Base-by-base conservation (phyloP, 2,797 vertebrate species). In the Coilia nasus region DNA sequence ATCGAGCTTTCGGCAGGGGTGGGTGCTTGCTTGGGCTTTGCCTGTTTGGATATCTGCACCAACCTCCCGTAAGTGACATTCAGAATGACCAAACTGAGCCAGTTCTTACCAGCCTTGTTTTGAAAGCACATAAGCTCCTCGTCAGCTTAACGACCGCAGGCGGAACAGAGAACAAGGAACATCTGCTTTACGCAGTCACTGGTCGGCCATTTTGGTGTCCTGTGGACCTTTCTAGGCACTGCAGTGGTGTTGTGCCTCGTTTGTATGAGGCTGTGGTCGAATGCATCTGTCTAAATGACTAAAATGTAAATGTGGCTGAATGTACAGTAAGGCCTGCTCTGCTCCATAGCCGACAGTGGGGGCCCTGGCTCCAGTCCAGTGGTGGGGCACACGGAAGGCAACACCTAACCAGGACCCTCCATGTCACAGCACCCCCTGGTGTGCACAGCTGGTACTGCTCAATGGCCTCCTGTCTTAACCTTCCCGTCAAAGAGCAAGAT, bases 371-470 rank as follows among this genome's bases (percentile, higher is more conserved):
- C 15, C 21, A 21, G 31, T 6, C 31, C 71, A 78, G 35, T 2
- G 7, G 1, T 41, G 64, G 64, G 28, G 25, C 23, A 28, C 60
- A 64, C 19, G 9, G 19, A 7, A 78, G 71, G 41, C 67, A 75
- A 54, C 31, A 75, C 28, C 28, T 41, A 62, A 44, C 25, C 54
- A 11, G 47, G 47, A 47, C 31, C 25, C 28, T 14, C 2, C 80
- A 21, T 47, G 23, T 88, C 82, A 87, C 12, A 86, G 62, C 71
- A 81, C 87, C 90, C 75, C 87, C 90, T 91, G 90, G 87, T 90
- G 88, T 71, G 25, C 44, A 31, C n/a, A 25, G 50, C 0, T 71
- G 41, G 57, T 86, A 88, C 75, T 85, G 62, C 84, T 15, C 59
- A 2, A 9, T 46, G 6, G 9, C 59, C 11, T 11, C 19, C 35